phyloP scores from a whole-genome alignment of 1,140 invertebrate genomes.

The Calliopsis andreniformis region DNA sequence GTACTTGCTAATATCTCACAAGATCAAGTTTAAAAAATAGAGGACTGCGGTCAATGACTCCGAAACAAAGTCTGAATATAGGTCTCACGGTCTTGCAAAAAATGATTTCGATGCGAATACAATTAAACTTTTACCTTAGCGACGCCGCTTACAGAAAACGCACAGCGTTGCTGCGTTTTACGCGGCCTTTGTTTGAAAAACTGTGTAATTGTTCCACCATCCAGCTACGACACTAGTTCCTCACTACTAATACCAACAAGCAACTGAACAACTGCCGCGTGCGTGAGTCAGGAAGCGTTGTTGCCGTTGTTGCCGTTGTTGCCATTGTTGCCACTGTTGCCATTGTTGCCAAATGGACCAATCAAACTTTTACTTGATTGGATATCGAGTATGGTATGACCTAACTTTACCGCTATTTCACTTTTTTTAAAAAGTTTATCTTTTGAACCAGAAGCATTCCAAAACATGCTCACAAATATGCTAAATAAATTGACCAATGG shows the following conservation, averaged over 20 bases:
- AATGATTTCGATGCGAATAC: neutral
- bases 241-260: neutral
- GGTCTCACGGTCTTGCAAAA: neutral
- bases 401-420: neutral
- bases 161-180: neutral
- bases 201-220: neutral
- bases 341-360: slow-evolving; percentile 33
- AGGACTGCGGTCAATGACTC: slow-evolving; percentile 42
- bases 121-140: neutral
- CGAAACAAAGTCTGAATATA: neutral
- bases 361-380: slow-evolving; percentile 1
- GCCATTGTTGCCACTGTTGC: slow-evolving; percentile 40
- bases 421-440: too few species aligned
- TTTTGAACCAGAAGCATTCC: neutral
- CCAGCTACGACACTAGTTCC: too few species aligned
- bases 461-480: neutral
- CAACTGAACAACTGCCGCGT: slow-evolving; percentile 19
- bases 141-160: neutral
- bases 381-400: neutral
- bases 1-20: neutral
- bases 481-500: neutral
- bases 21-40: slow-evolving; percentile 3
- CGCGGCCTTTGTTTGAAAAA: slow-evolving; percentile 47
- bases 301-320: slow-evolving; percentile 41
- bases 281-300: neutral